phyloP scores from a whole-genome alignment of 2,797 vertebrate genomes.

The Helostoma temminkii region DNA sequence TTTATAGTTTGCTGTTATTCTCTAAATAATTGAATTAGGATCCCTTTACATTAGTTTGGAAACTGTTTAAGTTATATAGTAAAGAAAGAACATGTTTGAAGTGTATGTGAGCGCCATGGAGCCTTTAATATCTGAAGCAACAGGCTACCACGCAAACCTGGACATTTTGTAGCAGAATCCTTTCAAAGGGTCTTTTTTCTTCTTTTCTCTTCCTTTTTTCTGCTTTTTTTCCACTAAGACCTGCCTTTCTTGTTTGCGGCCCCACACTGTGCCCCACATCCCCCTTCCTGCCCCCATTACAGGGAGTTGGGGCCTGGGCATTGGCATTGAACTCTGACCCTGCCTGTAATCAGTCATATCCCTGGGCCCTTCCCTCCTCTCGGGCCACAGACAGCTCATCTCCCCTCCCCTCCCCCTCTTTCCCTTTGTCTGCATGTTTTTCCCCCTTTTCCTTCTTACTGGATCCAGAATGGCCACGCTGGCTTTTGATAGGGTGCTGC shows the following conservation, averaged over 20 bases:
- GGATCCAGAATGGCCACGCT: conserved; percentile 76
- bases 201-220: conserved; percentile 42
- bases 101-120: conserved; percentile 1
- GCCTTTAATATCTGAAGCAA: conserved; percentile 53
- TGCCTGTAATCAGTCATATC: conserved; percentile 88
- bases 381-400: conserved; percentile 81
- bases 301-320: conserved; percentile 70
- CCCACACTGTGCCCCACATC: conserved; percentile 62
- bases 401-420: conserved; percentile 47
- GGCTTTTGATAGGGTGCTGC: conserved; percentile 77
- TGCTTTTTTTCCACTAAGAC: conserved; percentile 52
- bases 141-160: conserved; percentile 48
- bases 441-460: conserved; percentile 54
- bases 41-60: conserved; percentile 7
- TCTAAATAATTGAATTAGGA: conserved; percentile 6
- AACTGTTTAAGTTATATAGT: conserved; percentile 3
- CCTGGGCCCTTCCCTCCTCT: conserved; percentile 80
- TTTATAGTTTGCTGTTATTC: conserved; percentile 1
- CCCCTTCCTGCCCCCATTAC: conserved; percentile 67
- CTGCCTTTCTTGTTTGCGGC: conserved; percentile 69
- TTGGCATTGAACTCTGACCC: conserved; percentile 86
- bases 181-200: conserved; percentile 53
- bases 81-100: conserved; percentile 6
- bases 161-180: conserved; percentile 55
- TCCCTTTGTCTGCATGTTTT: conserved; percentile 63